phyloP scores from a whole-genome alignment of 2,113 vertebrate species.

The Silurus asotus region DNA sequence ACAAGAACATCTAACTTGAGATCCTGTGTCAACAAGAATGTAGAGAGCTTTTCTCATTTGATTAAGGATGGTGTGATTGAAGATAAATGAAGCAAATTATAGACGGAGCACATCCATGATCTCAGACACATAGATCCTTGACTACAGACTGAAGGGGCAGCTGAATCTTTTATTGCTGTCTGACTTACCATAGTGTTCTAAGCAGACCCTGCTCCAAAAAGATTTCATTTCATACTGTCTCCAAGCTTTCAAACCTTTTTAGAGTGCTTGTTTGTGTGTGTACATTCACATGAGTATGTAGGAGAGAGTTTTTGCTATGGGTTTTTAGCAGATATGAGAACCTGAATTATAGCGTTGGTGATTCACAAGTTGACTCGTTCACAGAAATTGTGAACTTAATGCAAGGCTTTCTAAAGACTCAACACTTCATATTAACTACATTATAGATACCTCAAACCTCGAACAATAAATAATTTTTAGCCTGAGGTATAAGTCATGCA shows the following conservation, averaged over 20 bases:
- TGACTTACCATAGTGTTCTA: constrained; percentile 56
- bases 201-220: constrained; percentile 52
- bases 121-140: constrained; percentile 39
- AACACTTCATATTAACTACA: background rate
- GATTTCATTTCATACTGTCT: constrained; percentile 50
- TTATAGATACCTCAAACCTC: background rate
- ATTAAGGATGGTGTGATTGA: constrained; percentile 46
- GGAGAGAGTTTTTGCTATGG: background rate
- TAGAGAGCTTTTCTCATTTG: constrained; percentile 39
- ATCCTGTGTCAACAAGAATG: background rate
- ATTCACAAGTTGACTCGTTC: background rate
- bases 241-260: constrained; percentile 31
- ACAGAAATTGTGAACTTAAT: background rate
- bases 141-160: constrained; percentile 51
- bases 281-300: background rate
- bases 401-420: background rate
- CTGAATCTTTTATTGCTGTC: constrained; percentile 60
- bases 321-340: background rate
- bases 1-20: constrained; percentile 1
- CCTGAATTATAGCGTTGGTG: background rate
- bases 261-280: background rate
- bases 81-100: constrained; percentile 50
- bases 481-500: background rate
- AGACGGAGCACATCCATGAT: constrained; percentile 33
- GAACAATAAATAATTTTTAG: background rate